Evolutionary conservation across 2,113 vertebrate genomes (phyloP).

Genomic region (Haplochromis vanheusdeni): DNA sequence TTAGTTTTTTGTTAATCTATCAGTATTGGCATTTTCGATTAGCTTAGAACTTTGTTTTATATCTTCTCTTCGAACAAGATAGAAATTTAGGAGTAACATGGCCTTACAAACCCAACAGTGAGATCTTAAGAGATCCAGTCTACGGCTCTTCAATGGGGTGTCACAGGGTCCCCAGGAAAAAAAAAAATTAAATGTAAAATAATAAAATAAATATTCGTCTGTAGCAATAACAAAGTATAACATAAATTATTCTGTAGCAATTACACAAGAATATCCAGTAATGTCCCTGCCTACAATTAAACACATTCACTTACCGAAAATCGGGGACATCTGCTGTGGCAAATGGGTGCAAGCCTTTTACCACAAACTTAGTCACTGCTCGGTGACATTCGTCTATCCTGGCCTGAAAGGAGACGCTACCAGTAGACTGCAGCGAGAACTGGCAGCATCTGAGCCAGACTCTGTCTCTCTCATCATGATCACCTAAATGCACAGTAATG

Average conservation of each 20-base stretch:
- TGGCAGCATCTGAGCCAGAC: no score
- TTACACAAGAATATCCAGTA: no score
- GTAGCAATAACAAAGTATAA: background rate
- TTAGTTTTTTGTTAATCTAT: background rate
- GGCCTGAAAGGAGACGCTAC: no score
- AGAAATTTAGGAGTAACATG: background rate
- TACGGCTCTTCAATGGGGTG: rapidly evolving
- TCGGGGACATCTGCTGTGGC: no score
- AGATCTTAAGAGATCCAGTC: background rate
- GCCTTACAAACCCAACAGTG: background rate
- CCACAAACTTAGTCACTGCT: no score
- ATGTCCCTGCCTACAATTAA: no score
- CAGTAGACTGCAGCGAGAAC: no score
- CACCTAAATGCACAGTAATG: no score
- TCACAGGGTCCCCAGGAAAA: rapidly evolving
- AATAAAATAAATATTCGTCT: background rate
- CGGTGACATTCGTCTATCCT: no score
- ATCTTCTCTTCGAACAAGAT: background rate
- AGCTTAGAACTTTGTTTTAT: background rate
- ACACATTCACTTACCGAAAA: no score
- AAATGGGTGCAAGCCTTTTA: rapidly evolving
- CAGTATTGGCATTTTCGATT: background rate
- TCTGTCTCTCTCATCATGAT: no score
- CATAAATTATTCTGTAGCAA: no score
- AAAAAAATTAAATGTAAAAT: rapidly evolving